Percentiles rank a stretch among this genome's conserved stretches.
Evolutionary conservation across 1,140 invertebrate species (phyloP).

Genomic region (Nymphalis io): DNA sequence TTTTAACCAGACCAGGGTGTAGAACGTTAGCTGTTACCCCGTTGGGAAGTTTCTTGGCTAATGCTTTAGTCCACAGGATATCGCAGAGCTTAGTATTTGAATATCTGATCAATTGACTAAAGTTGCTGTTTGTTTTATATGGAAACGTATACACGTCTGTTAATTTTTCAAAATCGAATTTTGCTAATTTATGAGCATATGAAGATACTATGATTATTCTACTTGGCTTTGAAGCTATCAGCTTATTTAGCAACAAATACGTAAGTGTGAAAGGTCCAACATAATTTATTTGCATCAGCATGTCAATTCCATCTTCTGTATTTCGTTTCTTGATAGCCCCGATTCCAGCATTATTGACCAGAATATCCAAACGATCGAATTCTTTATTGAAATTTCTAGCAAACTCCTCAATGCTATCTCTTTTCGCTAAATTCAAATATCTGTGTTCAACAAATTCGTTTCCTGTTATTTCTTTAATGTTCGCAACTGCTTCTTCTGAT

Average conservation of each 20-base stretch:
- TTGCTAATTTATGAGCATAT: constrained; percentile 77
- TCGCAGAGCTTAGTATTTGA: constrained; percentile 87
- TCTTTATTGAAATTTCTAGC: constrained; percentile 60
- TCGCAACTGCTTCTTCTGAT: constrained; percentile 36
- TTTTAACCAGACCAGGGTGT: constrained; percentile 18
- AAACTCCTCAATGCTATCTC: constrained; percentile 52
- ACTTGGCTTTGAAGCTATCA: constrained; percentile 70
- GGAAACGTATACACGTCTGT: constrained; percentile 56
- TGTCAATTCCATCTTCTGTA: constrained; percentile 83
- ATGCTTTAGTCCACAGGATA: constrained; percentile 84
- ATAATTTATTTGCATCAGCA: constrained; percentile 84
- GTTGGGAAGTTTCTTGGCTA: constrained; percentile 81
- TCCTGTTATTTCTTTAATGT: constrained; percentile 32
- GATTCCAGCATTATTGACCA: constrained; percentile 88
- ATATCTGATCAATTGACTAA: constrained; percentile 66
- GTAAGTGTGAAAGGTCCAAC: constrained; percentile 86
- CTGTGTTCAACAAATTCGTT: constrained; percentile 39
- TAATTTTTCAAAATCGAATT: constrained; percentile 83
- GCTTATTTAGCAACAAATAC: constrained; percentile 82
- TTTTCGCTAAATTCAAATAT: constrained; percentile 58
- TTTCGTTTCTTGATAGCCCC: constrained; percentile 43
- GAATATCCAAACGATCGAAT: constrained; percentile 82
- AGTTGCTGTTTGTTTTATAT: background rate
- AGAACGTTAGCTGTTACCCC: constrained; percentile 66
- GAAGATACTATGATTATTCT: constrained; percentile 88